These are phyloP conservation scores for Chelmon rostratus DNA, from an alignment of 2,797 vertebrate species.

Conservation along the genomic window DNA sequence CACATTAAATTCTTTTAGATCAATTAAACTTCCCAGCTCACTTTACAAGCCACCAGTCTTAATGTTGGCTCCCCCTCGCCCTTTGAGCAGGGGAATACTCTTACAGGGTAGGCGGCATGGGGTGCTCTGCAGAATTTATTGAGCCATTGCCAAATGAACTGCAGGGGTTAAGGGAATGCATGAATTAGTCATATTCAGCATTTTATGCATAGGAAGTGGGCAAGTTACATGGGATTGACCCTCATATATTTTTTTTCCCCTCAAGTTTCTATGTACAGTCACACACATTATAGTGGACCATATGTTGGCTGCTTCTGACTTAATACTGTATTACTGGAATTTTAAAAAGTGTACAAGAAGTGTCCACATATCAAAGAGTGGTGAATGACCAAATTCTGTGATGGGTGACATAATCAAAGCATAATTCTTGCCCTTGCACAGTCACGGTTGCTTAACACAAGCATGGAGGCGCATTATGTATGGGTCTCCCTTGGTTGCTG, in stretches of 20 bases:
- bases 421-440: constrained; percentile 45
- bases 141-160: constrained; percentile 73
- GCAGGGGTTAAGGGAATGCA: constrained; percentile 59
- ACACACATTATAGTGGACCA: background rate
- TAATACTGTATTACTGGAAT: background rate
- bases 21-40: constrained; percentile 90
- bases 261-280: constrained; percentile 5
- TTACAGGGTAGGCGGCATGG: constrained; percentile 58
- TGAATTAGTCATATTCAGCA: constrained; percentile 75
- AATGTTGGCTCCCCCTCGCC: constrained; percentile 73
- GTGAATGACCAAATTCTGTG: background rate
- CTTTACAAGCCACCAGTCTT: constrained; percentile 87
- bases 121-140: constrained; percentile 76
- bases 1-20: constrained; percentile 90
- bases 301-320: constrained; percentile 18
- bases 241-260: background rate
- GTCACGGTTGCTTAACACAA: constrained; percentile 56
- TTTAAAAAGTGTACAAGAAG: background rate
- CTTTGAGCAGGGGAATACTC: constrained; percentile 72
- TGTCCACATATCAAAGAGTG: background rate
- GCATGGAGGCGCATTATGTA: constrained; percentile 45
- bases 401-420: constrained; percentile 32
- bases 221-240: constrained; percentile 43
- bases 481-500: constrained; percentile 49
- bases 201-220: constrained; percentile 63